A percentile compares a stretch with the other conserved stretches of the same genome.
These are phyloP conservation scores for Lordiphosa mommai DNA, from an alignment of 1,140 invertebrate genomes.

Conservation along the genomic window DNA sequence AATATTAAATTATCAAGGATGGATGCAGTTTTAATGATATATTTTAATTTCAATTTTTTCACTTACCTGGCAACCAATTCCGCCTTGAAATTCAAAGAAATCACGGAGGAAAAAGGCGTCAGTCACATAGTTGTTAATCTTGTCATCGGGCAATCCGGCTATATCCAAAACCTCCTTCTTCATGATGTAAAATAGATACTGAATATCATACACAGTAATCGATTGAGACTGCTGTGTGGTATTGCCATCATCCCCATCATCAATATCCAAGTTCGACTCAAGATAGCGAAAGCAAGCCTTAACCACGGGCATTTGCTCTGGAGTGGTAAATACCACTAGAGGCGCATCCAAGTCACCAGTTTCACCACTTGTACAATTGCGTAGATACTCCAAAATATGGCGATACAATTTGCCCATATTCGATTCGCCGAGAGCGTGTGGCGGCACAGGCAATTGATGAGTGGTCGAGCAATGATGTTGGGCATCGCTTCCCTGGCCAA, in stretches of 20 bases:
- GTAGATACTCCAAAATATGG: constrained; percentile 43
- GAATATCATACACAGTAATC: constrained; percentile 52
- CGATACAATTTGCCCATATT: constrained; percentile 50
- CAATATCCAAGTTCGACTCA: constrained; percentile 2
- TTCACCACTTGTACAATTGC: neutral
- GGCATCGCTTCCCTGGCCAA: constrained; percentile 52
- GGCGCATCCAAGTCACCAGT: constrained; percentile 7
- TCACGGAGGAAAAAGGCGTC: constrained; percentile 44
- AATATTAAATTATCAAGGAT: no score
- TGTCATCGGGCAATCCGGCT: constrained; percentile 15
- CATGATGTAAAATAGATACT: constrained; percentile 53
- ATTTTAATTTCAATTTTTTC: no score
- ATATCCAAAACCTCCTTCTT: constrained; percentile 45
- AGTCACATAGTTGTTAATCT: constrained; percentile 33
- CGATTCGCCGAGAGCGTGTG: constrained; percentile 54
- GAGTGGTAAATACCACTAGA: constrained; percentile 41
- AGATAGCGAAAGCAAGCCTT: constrained; percentile 53
- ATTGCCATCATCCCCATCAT: neutral
- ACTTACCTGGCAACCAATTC: constrained; percentile 57
- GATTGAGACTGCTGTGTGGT: neutral
- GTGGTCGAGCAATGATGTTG: constrained; percentile 35
- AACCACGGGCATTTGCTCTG: constrained; percentile 45
- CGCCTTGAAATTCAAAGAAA: constrained; percentile 50
- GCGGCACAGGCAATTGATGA: constrained; percentile 61
- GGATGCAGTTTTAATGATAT: neutral